Base-by-base conservation (phyloP, 2,113 vertebrate genomes). In the Grantiella picta region DNA sequence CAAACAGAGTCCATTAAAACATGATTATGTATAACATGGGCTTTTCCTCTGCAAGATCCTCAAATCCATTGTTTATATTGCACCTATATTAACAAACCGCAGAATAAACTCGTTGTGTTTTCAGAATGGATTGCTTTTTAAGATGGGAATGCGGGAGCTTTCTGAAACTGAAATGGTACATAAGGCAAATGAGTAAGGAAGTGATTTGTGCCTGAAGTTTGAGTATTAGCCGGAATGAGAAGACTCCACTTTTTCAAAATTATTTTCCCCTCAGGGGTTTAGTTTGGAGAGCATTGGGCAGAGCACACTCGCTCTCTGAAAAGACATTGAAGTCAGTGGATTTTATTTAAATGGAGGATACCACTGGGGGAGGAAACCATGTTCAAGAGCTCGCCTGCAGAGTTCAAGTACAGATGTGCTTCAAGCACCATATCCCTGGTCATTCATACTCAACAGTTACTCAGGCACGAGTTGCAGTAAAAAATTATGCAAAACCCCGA, bases 151-250 rank as follows among this genome's bases (percentile, higher is more conserved):
- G 50, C 70, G 68, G 79, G 84, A 96, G 60, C 35, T 52, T 76
- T 15, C 69, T 0, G 0, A n/a, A 72, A 56, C 2, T 5, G 47
- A n/a, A 52, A n/a, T 7, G 29, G 8, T 7, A 2, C 24, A 5
- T 2, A 5, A 64, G 22, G 44, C 7, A 3, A 44, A 27, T 1
- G 22, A 73, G 49, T 11, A 18, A 61, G 83, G 80, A 33, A 35
- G 7, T 18, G 28, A n/a, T 29, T 47, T 78, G 16, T 49, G 24
- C 64, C 63, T 77, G 14, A 36, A 11, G 29, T 21, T 61, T 29
- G 23, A n/a, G 19, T 11, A 13, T 61, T 52, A 36, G 53, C 25
- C n/a, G 54, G 16, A 65, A 59, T 7, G 42, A 66, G 23, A 42
- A 38, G 24, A 40, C 17, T 56, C 16, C 2, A 2, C 25, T 60